A percentile compares a stretch with the other conserved stretches of the same genome.
phyloP scores from a whole-genome alignment of 2,888 invertebrate species.

The Mellilla xanthometata region DNA sequence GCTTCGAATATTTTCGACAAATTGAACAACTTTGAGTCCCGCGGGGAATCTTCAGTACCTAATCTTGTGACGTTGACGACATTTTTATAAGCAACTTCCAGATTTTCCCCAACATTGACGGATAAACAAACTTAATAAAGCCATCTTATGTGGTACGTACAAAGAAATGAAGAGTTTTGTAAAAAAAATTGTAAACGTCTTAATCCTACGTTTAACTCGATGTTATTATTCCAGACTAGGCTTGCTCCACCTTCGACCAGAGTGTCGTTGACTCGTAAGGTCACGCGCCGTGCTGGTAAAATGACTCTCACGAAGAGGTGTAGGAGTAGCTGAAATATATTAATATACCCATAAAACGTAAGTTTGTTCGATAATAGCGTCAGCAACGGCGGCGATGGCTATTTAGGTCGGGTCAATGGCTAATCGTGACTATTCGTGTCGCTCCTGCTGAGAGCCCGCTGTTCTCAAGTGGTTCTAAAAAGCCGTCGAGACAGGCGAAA shows the following conservation, averaged over 20 bases:
- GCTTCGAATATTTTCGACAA: slow-evolving; percentile 16
- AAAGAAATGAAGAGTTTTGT: no score
- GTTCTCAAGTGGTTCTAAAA: slow-evolving; percentile 29
- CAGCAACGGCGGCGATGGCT: slow-evolving; percentile 54
- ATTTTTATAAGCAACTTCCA: slow-evolving; percentile 14
- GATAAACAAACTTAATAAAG: slow-evolving; percentile 7
- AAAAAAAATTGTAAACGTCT: no score
- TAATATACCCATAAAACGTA: slow-evolving; percentile 47
- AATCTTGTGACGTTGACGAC: slow-evolving; percentile 17
- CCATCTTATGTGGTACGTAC: no score
- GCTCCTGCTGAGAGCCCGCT: slow-evolving; percentile 45
- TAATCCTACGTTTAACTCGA: no score
- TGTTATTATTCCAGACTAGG: no score
- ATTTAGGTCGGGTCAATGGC: slow-evolving; percentile 70
- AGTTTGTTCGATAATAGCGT: slow-evolving; percentile 58
- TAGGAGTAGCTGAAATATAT: slow-evolving; percentile 31
- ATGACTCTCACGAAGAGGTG: no score
- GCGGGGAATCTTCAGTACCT: slow-evolving; percentile 13
- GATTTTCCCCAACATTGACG: slow-evolving; percentile 12
- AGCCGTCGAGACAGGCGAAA: slow-evolving; percentile 20
- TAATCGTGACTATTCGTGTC: slow-evolving; percentile 60
- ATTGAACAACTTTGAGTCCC: slow-evolving; percentile 22
- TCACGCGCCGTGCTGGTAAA: no score
- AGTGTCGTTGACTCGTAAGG: no score
- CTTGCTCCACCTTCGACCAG: no score